Evolutionary conservation across 2,888 invertebrate genomes (phyloP), one percentile per base, ranked within the genome.

Genomic region (Phania funesta): DNA sequence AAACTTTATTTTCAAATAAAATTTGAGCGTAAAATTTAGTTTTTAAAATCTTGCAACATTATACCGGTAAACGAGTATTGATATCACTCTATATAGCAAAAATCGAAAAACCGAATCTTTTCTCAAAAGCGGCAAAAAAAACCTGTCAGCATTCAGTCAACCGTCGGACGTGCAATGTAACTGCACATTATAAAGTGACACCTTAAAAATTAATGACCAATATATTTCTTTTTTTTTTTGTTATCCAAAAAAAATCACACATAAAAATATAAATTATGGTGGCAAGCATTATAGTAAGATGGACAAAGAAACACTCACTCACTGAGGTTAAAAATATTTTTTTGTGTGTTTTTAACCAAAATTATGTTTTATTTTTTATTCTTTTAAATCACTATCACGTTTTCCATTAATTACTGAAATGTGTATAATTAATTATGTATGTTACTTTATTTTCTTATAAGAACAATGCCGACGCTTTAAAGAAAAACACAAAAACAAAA

Each of bases 361-460:
- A n/a, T 60, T 60, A 38, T 20, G 24, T 26, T 24, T 22, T 60
- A 41, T 20, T 41, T 24, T 60, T 41, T 26, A 7, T 54, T 32
- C 16, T 3, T 8, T 48, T 22, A 13, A 48, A 82, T 68, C 78
- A 82, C 82, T 70, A 70, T 70, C 82, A 82, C 78, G 70, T 75
- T 75, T 75, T 70, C 70, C 70, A 78, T 75, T 75, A 70, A 73
- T 73, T 73, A 76, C 71, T 71, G 67, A 67, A 52, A 75, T 82
- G 70, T 52, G 26, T 74, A 70, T 82, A 70, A 74, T 64, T 74
- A 68, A 75, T 74, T 82, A 65, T 81, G 46, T 82, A 65, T 81
- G 46, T 60, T 77, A 50, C 18, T 46, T 52, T 18, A n/a, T 16
- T 52, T 67, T 60, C 22, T 68, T 38, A 54, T 52, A 35, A 56